phyloP scores from a whole-genome alignment of 37 sponge, comb jelly and placozoan species.

The Agelas oroides region DNA sequence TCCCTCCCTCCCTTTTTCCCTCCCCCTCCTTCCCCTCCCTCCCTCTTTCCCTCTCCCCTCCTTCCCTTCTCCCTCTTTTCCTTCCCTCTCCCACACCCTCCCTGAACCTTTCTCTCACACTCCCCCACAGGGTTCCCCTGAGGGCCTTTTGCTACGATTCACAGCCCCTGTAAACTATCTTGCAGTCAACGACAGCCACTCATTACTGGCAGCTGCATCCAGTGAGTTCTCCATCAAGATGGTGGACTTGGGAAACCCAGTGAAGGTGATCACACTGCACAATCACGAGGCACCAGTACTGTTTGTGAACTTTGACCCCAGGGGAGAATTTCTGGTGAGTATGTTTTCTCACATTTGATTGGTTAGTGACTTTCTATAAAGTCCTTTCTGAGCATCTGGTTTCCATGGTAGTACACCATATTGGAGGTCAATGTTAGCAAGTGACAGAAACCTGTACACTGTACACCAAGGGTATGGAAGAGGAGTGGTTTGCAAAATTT shows the following conservation, averaged over 20 bases:
- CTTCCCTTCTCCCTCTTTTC: too few species aligned
- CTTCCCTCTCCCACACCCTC: background rate
- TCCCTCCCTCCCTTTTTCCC: background rate
- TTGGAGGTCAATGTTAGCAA: too few species aligned
- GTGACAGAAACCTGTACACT: too few species aligned
- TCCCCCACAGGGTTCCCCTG: constrained; percentile 27
- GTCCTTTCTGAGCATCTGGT: too few species aligned
- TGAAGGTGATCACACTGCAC: constrained; percentile 9
- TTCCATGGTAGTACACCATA: too few species aligned
- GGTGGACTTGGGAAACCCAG: constrained; percentile 9
- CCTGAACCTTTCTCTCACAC: too few species aligned
- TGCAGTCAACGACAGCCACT: constrained; percentile 40
- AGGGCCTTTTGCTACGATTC: constrained; percentile 62
- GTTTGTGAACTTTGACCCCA: constrained; percentile 65
- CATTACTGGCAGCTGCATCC: constrained; percentile 52
- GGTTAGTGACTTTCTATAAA: too few species aligned
- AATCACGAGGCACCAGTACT: constrained; percentile 84
- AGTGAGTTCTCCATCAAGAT: constrained; percentile 79
- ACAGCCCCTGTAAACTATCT: constrained; percentile 47
- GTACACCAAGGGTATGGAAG: too few species aligned
- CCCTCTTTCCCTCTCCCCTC: too few species aligned
- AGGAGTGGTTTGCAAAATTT: too few species aligned
- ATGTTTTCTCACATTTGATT: too few species aligned
- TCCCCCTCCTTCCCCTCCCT: background rate
- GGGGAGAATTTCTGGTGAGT: constrained; percentile 53